phyloP scores from a whole-genome alignment of 2,113 vertebrate genomes.

The Atrichornis clamosus region DNA sequence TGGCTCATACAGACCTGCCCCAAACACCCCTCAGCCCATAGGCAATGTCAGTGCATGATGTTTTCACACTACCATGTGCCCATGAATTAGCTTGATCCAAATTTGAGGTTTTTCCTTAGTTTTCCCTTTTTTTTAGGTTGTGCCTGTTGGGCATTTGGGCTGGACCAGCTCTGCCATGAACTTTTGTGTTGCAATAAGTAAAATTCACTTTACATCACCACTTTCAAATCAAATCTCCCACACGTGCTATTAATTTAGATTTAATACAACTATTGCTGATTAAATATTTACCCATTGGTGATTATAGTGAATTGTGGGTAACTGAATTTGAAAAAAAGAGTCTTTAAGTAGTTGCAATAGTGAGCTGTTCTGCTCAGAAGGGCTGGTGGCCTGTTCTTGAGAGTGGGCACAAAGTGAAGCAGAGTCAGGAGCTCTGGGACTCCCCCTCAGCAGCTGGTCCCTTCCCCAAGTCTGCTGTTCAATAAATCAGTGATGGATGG shows the following conservation, averaged over 20 bases:
- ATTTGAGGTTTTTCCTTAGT: neutral
- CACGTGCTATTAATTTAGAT: neutral
- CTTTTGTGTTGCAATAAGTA: neutral
- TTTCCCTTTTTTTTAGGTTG: neutral
- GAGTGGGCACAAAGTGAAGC: neutral
- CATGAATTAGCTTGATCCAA: neutral
- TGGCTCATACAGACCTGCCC: neutral
- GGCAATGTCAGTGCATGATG: rapidly evolving
- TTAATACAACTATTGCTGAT: neutral
- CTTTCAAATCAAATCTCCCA: neutral
- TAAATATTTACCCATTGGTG: neutral
- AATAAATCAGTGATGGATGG: neutral
- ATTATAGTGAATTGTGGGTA: neutral
- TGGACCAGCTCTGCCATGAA: neutral
- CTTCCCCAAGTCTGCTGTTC: neutral
- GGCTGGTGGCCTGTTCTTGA: neutral
- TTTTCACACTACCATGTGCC: neutral
- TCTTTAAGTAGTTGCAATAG: neutral
- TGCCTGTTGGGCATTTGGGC: neutral
- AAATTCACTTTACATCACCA: neutral
- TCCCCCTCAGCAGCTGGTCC: neutral
- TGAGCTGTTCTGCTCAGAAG: neutral
- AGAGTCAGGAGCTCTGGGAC: neutral
- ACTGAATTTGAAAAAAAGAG: neutral
- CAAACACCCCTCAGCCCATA: neutral